Percentiles rank a stretch among this genome's conserved stretches.
These are phyloP conservation scores for Fulmarus glacialis DNA, from an alignment of 2,113 vertebrate species.

Conservation along the genomic window DNA sequence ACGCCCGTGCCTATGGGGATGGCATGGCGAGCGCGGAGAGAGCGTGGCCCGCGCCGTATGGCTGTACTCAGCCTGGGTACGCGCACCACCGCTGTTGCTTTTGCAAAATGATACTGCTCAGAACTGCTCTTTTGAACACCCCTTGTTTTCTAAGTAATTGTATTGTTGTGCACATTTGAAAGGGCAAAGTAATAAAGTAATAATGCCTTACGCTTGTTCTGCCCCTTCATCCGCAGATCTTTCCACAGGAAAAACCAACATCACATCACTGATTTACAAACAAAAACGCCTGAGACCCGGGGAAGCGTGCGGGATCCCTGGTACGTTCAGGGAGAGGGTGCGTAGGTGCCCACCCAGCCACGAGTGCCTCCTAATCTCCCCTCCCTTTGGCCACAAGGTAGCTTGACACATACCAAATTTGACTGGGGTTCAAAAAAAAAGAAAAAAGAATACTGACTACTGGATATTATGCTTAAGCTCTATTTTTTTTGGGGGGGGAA, in stretches of 20 bases:
- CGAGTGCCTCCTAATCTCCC: accelerated
- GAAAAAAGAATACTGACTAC: too few relatives aligned
- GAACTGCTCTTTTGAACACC: neutral
- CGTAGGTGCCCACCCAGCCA: neutral
- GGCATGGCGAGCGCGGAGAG: too few relatives aligned
- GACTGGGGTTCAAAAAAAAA: too few relatives aligned
- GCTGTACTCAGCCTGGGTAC: neutral
- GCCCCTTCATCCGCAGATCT: neutral
- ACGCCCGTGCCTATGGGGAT: accelerated
- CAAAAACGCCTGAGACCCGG: accelerated
- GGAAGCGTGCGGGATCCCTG: accelerated
- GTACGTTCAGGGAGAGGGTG: neutral
- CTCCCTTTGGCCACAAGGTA: neutral
- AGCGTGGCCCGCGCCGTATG: accelerated
- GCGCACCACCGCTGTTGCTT: accelerated
- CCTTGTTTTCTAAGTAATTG: neutral
- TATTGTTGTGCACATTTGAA: neutral
- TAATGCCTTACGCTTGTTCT: neutral
- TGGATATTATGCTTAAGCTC: neutral
- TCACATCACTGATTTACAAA: neutral
- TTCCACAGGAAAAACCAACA: neutral
- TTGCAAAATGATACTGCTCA: neutral
- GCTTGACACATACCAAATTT: accelerated
- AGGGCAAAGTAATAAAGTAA: neutral
- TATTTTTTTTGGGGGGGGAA: too few relatives aligned